Evolutionary conservation across 2,797 vertebrate species (phyloP).

Genomic region (Tauraco hartlaubi): DNA sequence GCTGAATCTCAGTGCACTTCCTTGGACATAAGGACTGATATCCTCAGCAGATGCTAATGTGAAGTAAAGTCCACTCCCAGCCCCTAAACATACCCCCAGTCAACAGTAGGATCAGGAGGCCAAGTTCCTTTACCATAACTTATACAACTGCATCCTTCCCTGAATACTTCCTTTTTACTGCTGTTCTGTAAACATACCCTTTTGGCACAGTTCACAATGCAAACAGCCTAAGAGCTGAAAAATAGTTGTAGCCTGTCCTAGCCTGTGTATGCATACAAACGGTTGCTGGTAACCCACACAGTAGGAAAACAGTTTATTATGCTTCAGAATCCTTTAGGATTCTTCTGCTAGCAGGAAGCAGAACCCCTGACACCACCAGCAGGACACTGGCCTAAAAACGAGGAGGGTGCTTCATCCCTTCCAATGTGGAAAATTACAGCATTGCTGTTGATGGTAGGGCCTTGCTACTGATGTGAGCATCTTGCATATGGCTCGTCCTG

Average conservation of each 20-base stretch:
- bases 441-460: background rate
- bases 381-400: background rate
- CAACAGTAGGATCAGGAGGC: background rate
- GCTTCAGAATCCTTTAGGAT: background rate
- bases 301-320: background rate
- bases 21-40: background rate
- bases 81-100: background rate
- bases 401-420: background rate
- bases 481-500: background rate
- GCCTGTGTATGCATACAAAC: background rate
- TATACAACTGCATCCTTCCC: background rate
- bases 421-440: background rate
- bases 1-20: background rate
- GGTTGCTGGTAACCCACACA: background rate
- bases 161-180: background rate
- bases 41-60: background rate
- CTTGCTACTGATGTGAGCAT: background rate
- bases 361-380: background rate
- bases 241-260: background rate
- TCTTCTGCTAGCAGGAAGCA: background rate
- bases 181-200: background rate
- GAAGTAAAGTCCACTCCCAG: background rate
- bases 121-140: background rate
- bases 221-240: background rate
- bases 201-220: background rate